Conservation (phyloP, 2,113 vertebrate species). For the Pycnonotus jocosus region DNA sequence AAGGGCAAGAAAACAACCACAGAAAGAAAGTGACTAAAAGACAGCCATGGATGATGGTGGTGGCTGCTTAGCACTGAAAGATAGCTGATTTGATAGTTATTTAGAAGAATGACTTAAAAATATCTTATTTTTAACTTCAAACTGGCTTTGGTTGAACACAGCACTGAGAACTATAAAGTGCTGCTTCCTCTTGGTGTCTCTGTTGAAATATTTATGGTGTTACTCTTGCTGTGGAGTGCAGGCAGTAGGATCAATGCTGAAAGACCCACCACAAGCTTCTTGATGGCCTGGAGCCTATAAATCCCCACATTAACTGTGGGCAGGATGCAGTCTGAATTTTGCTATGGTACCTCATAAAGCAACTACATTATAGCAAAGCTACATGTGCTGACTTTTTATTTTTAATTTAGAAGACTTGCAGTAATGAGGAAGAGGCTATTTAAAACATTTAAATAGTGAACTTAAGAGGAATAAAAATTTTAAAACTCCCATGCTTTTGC, state of each 20-base stretch:
- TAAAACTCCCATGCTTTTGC: rapidly evolving
- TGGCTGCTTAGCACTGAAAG: not conserved
- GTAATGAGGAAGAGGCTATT: not conserved
- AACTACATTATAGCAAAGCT: not conserved
- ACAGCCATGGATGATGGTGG: not conserved
- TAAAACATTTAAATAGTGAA: not conserved
- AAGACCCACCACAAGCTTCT: not conserved
- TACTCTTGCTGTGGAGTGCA: not conserved
- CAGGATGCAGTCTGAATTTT: not conserved
- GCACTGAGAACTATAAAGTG: not conserved
- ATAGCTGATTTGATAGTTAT: not conserved
- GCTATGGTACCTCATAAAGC: not conserved
- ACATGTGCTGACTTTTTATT: not conserved
- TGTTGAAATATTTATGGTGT: not conserved
- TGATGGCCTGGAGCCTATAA: not conserved
- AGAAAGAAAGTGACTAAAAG: not conserved
- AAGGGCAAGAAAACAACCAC: not conserved
- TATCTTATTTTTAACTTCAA: not conserved
- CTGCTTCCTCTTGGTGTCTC: not conserved
- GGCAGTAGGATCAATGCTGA: not conserved
- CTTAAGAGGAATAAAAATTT: not conserved
- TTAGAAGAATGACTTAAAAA: not conserved
- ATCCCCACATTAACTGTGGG: rapidly evolving
- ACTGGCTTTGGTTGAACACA: not conserved
- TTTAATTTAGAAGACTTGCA: not conserved